Percentiles rank a stretch among this genome's conserved stretches.
Evolutionary conservation across 2,797 vertebrate species (phyloP).

Genomic region (Microtus agrestis): DNA sequence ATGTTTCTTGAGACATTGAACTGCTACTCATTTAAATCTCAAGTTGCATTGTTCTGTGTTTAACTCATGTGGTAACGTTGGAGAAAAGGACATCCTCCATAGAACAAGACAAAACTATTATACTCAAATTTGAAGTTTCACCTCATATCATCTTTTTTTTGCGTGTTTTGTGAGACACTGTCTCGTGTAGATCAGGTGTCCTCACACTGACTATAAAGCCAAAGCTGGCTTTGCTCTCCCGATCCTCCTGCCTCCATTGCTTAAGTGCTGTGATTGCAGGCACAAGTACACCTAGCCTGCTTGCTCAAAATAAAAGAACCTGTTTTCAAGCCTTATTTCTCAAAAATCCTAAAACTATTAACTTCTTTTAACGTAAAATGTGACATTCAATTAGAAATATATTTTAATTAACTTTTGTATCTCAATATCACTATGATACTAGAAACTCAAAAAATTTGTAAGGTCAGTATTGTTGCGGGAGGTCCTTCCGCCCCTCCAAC

Average conservation of each 20-base stretch:
- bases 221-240: neutral
- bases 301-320: conserved; percentile 66
- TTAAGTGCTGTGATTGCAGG: neutral
- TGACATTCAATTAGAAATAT: conserved; percentile 56
- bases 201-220: neutral
- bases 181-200: neutral
- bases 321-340: conserved; percentile 59
- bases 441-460: conserved; percentile 58
- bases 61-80: conserved; percentile 55
- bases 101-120: conserved; percentile 51
- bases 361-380: conserved; percentile 47
- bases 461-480: no score
- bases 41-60: conserved; percentile 27
- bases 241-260: neutral
- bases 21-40: conserved; percentile 23
- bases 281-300: neutral
- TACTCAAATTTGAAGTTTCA: conserved; percentile 52
- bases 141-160: neutral
- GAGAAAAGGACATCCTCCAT: conserved; percentile 51
- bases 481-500: no score
- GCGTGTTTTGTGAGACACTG: neutral
- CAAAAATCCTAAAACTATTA: conserved; percentile 57
- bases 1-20: conserved; percentile 46
- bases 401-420: conserved; percentile 69
- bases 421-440: conserved; percentile 40